These are phyloP conservation scores for Acrobasis suavella DNA, from an alignment of 2,888 invertebrate species.

Conservation along the genomic window DNA sequence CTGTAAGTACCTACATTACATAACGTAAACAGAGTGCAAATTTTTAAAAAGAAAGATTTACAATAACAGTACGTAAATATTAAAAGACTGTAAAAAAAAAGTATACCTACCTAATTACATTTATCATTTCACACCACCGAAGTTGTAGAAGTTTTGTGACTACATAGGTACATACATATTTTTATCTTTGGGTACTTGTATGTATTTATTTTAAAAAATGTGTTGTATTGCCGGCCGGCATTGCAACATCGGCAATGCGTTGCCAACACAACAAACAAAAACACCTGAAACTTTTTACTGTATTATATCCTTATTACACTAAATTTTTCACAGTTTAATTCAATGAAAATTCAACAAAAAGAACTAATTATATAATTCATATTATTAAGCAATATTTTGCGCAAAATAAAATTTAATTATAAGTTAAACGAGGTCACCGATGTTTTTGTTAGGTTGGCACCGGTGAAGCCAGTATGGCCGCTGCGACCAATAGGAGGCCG, in stretches of 20 bases:
- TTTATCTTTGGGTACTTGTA: not conserved
- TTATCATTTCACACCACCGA: too few species aligned
- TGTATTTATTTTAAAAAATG: not conserved
- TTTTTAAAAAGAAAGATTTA: too few species aligned
- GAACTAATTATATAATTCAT: not conserved
- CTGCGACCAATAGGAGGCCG: slow-evolving; percentile 56
- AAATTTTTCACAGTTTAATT: not conserved
- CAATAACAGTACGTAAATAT: too few species aligned
- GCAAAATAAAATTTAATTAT: slow-evolving; percentile 10
- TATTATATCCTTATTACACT: not conserved
- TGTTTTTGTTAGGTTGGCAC: slow-evolving; percentile 50
- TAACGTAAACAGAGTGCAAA: too few species aligned
- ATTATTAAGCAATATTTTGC: not conserved
- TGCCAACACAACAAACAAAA: slow-evolving; percentile 48
- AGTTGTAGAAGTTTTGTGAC: too few species aligned
- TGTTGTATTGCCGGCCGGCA: slow-evolving; percentile 38
- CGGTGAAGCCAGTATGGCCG: slow-evolving; percentile 45
- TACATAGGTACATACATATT: not conserved
- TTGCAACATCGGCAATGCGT: slow-evolving; percentile 30
- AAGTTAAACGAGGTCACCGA: slow-evolving; percentile 35
- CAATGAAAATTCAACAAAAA: not conserved
- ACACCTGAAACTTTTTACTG: slow-evolving; percentile 47
- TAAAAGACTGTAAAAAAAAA: too few species aligned
- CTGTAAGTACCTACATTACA: too few species aligned
- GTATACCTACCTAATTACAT: too few species aligned